Evolutionary conservation across 1,140 invertebrate species (phyloP).

Genomic region (Calliopsis andreniformis): DNA sequence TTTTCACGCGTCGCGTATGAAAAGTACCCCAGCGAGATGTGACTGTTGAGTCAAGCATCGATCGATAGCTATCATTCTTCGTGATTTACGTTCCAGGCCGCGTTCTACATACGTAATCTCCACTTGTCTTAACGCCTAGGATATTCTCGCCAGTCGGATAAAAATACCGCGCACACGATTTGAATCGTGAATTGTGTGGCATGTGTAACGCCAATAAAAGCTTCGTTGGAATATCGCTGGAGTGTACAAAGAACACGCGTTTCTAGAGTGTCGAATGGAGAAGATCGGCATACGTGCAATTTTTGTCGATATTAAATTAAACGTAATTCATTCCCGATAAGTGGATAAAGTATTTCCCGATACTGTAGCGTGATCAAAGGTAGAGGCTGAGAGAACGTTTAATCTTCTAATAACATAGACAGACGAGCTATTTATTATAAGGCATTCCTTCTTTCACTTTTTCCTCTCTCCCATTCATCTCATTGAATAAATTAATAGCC

Average conservation of each 20-base stretch:
- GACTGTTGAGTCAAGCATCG: constrained; percentile 16
- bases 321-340: too few relatives aligned
- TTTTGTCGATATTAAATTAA: too few relatives aligned
- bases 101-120: constrained; percentile 38
- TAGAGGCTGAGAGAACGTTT: too few relatives aligned
- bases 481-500: background rate
- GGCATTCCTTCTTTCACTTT: background rate
- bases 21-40: background rate
- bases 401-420: too few relatives aligned
- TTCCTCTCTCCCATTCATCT: too few relatives aligned
- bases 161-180: constrained; percentile 23
- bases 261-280: background rate
- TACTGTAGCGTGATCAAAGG: too few relatives aligned
- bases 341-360: too few relatives aligned
- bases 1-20: constrained; percentile 21
- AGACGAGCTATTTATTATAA: too few relatives aligned
- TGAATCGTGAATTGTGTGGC: constrained; percentile 22
- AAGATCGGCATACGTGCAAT: too few relatives aligned
- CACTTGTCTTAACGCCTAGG: constrained; percentile 1
- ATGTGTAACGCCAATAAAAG: constrained; percentile 2
- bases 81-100: constrained; percentile 33
- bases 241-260: background rate
- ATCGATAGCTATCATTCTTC: constrained; percentile 50
- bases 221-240: background rate
- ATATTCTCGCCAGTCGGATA: constrained; percentile 17